A percentile compares a stretch with the other conserved stretches of the same genome.
These are phyloP conservation scores for Campoletis sonorensis DNA, from an alignment of 1,140 invertebrate species.

Conservation along the genomic window DNA sequence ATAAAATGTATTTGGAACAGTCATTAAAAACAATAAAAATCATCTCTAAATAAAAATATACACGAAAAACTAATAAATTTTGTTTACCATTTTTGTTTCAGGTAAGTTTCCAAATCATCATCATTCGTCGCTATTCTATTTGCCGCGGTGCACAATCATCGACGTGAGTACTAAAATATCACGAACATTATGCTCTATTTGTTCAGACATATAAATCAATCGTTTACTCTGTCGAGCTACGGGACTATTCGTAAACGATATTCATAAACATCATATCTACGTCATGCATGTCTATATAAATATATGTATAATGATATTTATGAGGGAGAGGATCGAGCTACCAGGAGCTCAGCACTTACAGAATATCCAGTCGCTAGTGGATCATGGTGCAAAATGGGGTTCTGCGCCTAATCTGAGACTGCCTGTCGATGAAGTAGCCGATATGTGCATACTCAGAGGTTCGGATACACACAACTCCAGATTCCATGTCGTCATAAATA, in stretches of 20 bases:
- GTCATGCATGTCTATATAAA: neutral
- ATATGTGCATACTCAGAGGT: neutral
- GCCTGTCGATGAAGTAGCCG: neutral
- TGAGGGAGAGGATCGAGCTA: neutral
- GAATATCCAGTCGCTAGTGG: neutral
- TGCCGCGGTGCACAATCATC: neutral
- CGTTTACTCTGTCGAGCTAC: neutral
- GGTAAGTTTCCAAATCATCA: conserved; percentile 57
- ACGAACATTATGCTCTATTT: neutral
- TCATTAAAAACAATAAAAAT: conserved; percentile 6
- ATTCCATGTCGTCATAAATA: neutral
- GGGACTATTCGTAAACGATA: neutral
- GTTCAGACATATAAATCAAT: neutral
- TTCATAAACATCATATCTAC: neutral
- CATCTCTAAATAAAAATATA: conserved; percentile 16
- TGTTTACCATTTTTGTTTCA: conserved; percentile 60
- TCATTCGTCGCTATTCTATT: neutral
- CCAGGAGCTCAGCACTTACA: neutral
- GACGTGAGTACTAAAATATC: neutral
- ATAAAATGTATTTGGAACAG: too few relatives aligned
- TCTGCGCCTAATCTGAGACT: neutral
- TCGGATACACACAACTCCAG: neutral
- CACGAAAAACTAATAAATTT: neutral
- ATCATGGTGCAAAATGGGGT: neutral
- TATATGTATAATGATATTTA: neutral